phyloP scores from a whole-genome alignment of 2,113 vertebrate species.

The Saccopteryx bilineata region DNA sequence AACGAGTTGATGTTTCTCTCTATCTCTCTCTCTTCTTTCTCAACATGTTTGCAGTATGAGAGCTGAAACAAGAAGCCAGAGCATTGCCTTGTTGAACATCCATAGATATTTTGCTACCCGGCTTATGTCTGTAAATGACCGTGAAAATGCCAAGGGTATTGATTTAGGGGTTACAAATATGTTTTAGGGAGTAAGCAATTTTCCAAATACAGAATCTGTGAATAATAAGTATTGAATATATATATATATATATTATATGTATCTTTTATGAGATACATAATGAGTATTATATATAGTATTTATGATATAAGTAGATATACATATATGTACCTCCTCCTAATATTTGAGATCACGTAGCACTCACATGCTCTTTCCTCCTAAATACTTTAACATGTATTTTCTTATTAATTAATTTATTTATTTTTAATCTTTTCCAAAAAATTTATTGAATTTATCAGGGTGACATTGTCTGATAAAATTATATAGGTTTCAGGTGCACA shows the following conservation, averaged over 20 bases:
- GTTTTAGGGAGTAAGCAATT: not conserved
- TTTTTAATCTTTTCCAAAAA: not conserved
- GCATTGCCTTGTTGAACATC: not conserved
- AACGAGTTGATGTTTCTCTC: too few species aligned
- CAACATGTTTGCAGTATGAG: not conserved
- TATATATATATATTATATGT: not conserved
- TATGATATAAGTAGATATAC: not conserved
- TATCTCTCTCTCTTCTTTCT: too few species aligned
- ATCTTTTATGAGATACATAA: not conserved
- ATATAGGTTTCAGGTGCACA: too few species aligned
- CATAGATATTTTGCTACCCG: not conserved
- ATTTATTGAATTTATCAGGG: too few species aligned
- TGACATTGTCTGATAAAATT: too few species aligned
- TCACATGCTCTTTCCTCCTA: not conserved
- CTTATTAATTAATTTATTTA: not conserved
- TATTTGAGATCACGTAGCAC: not conserved
- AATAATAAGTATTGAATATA: not conserved
- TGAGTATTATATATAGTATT: not conserved
- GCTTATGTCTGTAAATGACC: not conserved
- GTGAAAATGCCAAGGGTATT: not conserved
- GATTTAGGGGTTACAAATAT: not conserved
- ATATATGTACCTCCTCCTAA: not conserved
- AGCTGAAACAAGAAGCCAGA: not conserved
- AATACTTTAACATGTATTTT: not conserved
- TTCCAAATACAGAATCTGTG: not conserved